Percentiles rank a stretch among this genome's conserved stretches.
Evolutionary conservation across 1,140 invertebrate genomes (phyloP).

Genomic region (Lamellibrachia luymesi): DNA sequence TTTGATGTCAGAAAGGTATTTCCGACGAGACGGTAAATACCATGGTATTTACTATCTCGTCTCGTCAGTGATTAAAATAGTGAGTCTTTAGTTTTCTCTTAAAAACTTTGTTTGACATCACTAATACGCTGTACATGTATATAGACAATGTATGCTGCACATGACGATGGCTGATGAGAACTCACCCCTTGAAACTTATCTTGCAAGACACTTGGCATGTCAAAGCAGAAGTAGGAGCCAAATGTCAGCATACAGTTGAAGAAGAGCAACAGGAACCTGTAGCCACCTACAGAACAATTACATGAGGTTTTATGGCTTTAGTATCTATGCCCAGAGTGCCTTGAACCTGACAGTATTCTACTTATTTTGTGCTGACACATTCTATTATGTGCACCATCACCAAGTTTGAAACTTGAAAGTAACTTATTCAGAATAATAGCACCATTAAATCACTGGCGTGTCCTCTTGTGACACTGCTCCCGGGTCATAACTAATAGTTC

Average conservation of each 20-base stretch:
- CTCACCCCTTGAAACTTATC: conserved; percentile 45
- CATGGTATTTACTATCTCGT: too few species aligned
- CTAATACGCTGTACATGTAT: too few species aligned
- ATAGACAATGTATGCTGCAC: neutral
- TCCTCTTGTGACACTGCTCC: too few species aligned
- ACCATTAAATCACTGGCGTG: neutral
- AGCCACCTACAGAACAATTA: conserved; percentile 42
- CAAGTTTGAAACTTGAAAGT: neutral
- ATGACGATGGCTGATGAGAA: neutral
- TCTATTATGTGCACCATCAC: neutral
- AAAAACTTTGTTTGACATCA: too few species aligned
- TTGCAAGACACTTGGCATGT: conserved; percentile 59
- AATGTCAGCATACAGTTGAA: conserved; percentile 59
- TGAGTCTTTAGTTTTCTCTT: too few species aligned
- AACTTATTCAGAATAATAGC: neutral
- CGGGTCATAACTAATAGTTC: too few species aligned
- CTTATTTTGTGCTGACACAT: neutral
- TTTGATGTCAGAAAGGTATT: too few species aligned
- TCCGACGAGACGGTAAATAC: too few species aligned
- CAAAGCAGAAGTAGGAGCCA: conserved; percentile 60
- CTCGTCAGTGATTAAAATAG: too few species aligned
- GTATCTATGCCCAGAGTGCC: neutral
- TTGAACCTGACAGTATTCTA: neutral
- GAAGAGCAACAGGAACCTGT: conserved; percentile 53
- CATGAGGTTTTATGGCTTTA: neutral